Percentiles rank a stretch among this genome's conserved stretches.
phyloP scores from a whole-genome alignment of 2,888 invertebrate genomes.

The Eupithecia vulgata region DNA sequence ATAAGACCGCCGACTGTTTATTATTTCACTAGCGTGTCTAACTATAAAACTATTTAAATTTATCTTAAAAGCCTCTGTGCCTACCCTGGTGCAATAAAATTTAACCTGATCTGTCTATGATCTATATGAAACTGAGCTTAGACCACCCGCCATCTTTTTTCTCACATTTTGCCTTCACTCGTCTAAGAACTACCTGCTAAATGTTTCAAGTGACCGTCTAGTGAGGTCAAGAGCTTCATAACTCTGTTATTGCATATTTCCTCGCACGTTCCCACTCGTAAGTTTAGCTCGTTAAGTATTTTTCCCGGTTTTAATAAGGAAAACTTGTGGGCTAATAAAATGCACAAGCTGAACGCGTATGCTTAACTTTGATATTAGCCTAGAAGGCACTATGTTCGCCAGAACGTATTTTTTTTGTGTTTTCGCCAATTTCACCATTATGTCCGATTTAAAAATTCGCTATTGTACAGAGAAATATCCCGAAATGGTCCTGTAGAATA shows the following conservation, averaged over 20 bases:
- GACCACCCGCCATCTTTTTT: background rate
- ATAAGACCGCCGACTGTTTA: too few species aligned
- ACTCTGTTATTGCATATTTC: conserved; percentile 63
- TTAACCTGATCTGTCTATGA: background rate
- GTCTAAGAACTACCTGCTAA: background rate
- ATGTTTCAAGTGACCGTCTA: conserved; percentile 55
- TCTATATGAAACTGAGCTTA: background rate
- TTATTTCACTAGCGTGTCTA: too few species aligned
- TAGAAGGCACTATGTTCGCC: too few species aligned
- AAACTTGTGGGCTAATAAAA: conserved; percentile 40
- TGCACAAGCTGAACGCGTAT: conserved; percentile 37
- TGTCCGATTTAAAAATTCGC: too few species aligned
- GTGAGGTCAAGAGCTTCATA: conserved; percentile 57
- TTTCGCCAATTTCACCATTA: too few species aligned
- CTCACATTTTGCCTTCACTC: background rate
- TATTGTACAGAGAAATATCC: too few species aligned
- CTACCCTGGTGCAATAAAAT: background rate
- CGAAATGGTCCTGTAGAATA: too few species aligned
- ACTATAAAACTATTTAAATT: too few species aligned
- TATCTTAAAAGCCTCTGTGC: too few species aligned
- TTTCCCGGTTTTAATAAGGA: conserved; percentile 41
- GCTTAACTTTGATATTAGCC: conserved; percentile 8
- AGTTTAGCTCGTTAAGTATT: conserved; percentile 40
- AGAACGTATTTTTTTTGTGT: too few species aligned
- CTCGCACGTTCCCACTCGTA: conserved; percentile 30